Conservation (phyloP, 2,113 vertebrate species). For the Eubucco bourcierii region DNA sequence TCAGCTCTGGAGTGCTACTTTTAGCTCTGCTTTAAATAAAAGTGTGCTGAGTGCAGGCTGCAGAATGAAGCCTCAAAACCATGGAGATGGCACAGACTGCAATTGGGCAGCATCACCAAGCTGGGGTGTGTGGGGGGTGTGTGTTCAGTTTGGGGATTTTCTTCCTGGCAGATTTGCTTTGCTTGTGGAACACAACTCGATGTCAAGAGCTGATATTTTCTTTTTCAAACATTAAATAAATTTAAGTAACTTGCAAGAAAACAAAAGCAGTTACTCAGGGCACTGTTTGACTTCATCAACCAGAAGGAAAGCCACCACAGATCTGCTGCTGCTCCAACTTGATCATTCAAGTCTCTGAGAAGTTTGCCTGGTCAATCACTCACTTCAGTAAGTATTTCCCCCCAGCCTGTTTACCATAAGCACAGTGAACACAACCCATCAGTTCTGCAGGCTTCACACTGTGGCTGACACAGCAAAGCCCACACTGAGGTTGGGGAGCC, state of each 20-base stretch:
- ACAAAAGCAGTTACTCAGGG: neutral
- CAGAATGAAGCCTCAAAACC: slow-evolving; percentile 38
- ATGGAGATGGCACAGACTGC: slow-evolving; percentile 37
- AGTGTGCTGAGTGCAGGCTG: slow-evolving; percentile 36
- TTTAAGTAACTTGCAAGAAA: neutral
- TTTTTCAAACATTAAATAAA: neutral
- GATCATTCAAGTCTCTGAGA: neutral
- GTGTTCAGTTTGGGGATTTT: neutral
- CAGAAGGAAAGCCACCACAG: neutral
- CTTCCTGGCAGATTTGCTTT: neutral
- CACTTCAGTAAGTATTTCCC: neutral
- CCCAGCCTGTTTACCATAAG: neutral
- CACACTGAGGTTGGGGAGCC: neutral
- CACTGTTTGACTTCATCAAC: neutral
- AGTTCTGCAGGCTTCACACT: neutral
- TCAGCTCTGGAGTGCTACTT: slow-evolving; percentile 49
- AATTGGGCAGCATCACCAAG: slow-evolving; percentile 13
- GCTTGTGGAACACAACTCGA: neutral
- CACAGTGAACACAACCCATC: neutral
- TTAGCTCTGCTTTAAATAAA: slow-evolving; percentile 54
- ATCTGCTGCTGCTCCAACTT: neutral
- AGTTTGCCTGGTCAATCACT: neutral
- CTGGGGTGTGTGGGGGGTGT: neutral
- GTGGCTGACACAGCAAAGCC: slow-evolving; percentile 50
- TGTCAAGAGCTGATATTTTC: neutral